Base-by-base conservation (phyloP, 1,140 invertebrate genomes). In the Drusus annulatus region DNA sequence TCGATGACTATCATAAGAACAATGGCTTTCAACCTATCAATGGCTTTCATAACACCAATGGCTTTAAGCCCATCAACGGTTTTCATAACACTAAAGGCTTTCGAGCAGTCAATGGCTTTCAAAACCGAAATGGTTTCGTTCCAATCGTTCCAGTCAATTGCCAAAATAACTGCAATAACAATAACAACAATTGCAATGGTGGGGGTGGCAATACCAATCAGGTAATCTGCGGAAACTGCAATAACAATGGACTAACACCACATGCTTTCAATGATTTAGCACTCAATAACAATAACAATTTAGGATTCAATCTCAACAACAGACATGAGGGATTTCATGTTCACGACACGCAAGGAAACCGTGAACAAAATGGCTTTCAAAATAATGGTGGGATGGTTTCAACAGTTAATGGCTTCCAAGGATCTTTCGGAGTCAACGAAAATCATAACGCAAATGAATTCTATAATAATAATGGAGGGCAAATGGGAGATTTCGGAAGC, bases 111-210 rank as follows among this genome's bases (percentile, higher is more conserved):
- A 19, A 19, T 19, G 56, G 56, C 19, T 60, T 60, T 17, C 56
- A 19, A 60, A 60, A 21, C 5, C 56, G 56, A 8, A 60, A 19
- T 23, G 56, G 16, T 6, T 21, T 21, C 56, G 56, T 17, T 21
- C n/a, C 56, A 23, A 23, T 45, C 36, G 2, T 45, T 13, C 36
- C 36, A 8, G 36, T 45, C 13, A 23, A 60, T 13, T 60, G 19
- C 23, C 56, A 60, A 60, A 58, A 58, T 17, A 58, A 58, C 13
- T 60, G 71, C 52, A 28, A 75, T 56, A 56, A 23, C 15, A 21
- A 16, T 25, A 31, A 65, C 21, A 65, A 45, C 10, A 45, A 63
- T 28, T 65, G 62, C 68, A 74, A 74, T 74, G 69, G 69, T 56
- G 19, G 17, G n/a, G 51, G n/a, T 76, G 31, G 74, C 15, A 77